These are phyloP conservation scores for Hestina assimilis DNA, from an alignment of 1,140 invertebrate genomes.

Conservation along the genomic window DNA sequence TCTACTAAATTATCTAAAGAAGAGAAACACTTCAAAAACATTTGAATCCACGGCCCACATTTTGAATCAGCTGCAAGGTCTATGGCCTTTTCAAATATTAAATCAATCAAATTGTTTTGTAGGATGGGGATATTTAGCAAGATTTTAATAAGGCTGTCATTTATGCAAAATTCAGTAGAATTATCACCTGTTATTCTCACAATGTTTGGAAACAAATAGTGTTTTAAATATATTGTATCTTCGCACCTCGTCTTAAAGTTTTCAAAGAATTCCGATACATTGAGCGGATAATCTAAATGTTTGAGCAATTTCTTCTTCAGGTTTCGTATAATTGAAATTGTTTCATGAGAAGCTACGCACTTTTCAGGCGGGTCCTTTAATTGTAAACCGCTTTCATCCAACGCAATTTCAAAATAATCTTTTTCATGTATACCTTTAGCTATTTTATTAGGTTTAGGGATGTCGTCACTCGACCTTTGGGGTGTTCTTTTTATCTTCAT, in stretches of 20 bases:
- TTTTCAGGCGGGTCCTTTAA: conserved; percentile 52
- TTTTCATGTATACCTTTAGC: conserved; percentile 37
- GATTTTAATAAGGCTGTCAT: conserved; percentile 66
- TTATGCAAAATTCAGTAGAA: conserved; percentile 41
- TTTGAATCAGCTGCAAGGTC: conserved; percentile 58
- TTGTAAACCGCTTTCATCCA: conserved; percentile 57
- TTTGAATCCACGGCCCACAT: conserved; percentile 60
- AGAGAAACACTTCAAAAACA: conserved; percentile 66
- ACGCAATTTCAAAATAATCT: conserved; percentile 43
- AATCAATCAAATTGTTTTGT: conserved; percentile 64
- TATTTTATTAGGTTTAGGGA: neutral
- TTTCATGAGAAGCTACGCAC: conserved; percentile 44
- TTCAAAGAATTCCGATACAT: conserved; percentile 54
- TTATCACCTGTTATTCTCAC: conserved; percentile 38
- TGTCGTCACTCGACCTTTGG: neutral
- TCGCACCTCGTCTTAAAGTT: conserved; percentile 57
- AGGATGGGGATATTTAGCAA: conserved; percentile 57
- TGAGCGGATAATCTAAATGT: conserved; percentile 64
- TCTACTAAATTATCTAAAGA: conserved; percentile 51
- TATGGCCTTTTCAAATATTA: conserved; percentile 62
- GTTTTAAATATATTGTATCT: conserved; percentile 52
- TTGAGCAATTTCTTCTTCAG: conserved; percentile 65
- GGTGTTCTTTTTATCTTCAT: conserved; percentile 2
- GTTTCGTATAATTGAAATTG: conserved; percentile 52
- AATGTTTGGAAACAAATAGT: conserved; percentile 67